phyloP scores from a whole-genome alignment of 2,113 vertebrate species.

The Hypanus sabinus region DNA sequence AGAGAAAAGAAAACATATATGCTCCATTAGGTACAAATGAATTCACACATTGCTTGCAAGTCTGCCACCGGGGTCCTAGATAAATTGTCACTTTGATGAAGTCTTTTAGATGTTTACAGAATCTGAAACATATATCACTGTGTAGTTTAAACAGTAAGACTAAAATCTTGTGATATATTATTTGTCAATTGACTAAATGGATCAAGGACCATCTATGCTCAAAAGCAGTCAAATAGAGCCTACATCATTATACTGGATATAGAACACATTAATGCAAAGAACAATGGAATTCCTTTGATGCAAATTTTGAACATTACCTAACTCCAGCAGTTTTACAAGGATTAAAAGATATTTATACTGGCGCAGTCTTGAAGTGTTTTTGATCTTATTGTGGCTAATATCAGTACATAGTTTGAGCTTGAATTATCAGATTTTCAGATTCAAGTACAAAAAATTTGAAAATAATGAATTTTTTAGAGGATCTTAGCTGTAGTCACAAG shows the following conservation, averaged over 20 bases:
- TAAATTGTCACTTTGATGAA: neutral
- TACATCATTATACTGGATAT: too few relatives aligned
- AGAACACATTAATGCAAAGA: neutral
- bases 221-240: neutral
- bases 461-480: neutral
- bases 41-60: conserved; percentile 6
- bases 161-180: neutral
- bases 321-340: neutral
- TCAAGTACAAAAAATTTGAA: neutral
- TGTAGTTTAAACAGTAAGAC: neutral
- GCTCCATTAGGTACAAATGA: conserved; percentile 12
- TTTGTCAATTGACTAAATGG: conserved; percentile 12
- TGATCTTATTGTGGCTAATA: neutral
- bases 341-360: neutral
- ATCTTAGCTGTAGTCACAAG: neutral
- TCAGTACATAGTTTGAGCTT: neutral
- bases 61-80: neutral
- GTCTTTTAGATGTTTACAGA: conserved; percentile 11
- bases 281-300: neutral
- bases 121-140: neutral
- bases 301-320: neutral
- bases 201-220: neutral
- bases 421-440: neutral
- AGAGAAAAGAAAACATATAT: conserved; percentile 4
- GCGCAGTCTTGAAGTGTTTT: neutral